Base-by-base conservation (phyloP, 2,888 invertebrate species). In the Diachrysia chrysitis region DNA sequence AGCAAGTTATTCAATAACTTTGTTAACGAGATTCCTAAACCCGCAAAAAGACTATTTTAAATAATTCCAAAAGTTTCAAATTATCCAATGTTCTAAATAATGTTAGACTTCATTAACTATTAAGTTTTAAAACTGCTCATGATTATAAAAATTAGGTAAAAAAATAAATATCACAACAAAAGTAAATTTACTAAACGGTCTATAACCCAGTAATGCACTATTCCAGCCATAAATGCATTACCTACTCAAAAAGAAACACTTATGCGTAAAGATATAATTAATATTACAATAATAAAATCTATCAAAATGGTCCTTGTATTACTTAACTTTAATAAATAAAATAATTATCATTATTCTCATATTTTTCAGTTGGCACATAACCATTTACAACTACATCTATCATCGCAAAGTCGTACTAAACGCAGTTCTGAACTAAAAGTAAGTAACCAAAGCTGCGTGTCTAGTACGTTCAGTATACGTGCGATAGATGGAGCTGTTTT, bases 221-320 rank as follows among this genome's bases (percentile, higher is more conserved):
- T 69, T 85, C 90, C 90, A 91, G 89, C 90, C 90, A 69, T 78
- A n/a, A 77, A 87, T 83, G 86, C 89, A 89, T 89, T 88, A 80
- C n/a, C n/a, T n/a, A n/a, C 81, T 65, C 53, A 55, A 59, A 63
- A 73, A 70, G 35, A 69, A 64, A 32, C 16, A 37, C 63, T 58
- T 51, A 63, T 51, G 59, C 12, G 55, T 65, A 60, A 21, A 17
- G 35, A 58, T 63, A 62, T 64, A 67, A 78, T 71, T 66, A 70
- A 77, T 58, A 54, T 61, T 59, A 66, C 56, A 73, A 69, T 60
- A 74, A 80, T 68, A 70, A 77, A 67, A 79, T 76, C 55, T 75
- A 71, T 76, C 54, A 78, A 71, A 74, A 81, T 83, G 84, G 82
- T 83, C 84, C 83, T 74, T 83, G 61, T 60, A 70, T 83, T 68